Base-by-base conservation (phyloP, 2,797 vertebrate species). In the Melanotaenia trifasciata region DNA sequence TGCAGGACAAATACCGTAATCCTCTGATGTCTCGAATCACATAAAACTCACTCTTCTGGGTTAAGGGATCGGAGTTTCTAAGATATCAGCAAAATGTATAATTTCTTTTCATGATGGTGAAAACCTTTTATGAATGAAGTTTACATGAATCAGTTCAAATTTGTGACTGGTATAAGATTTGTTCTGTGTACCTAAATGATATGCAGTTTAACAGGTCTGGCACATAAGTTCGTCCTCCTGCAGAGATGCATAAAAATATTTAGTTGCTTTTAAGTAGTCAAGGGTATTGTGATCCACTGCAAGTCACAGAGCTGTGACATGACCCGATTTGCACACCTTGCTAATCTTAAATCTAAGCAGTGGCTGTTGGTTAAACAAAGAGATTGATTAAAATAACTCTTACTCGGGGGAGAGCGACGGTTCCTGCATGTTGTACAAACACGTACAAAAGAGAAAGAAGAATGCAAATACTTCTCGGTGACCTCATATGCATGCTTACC, bases 1-100 rank as follows among this genome's bases (percentile, higher is more conserved):
- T 81, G 69, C 70, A 80, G 61, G 50, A 80, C 67, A 86, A 88
- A 86, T 80, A 73, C 67, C 47, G 43, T 87, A 85, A 92, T 91
- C 78, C 83, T 74, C 75, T 76, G 58, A 64, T 9, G 36, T 83
- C 67, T 80, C 79, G 56, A 68, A 64, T 30, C 13, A 18, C 14
- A 56, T 56, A 30, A 26, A 56, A 20, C 36, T 69, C 58, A 67
- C 20, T 5, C 40, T 76, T 70, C 54, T 32, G 22, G 26, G 40
- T 57, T 14, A 20, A 24, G 12, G 24, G 0, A 26, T 64, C 64
- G 60, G 14, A 60, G 22, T 33, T 67, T n/a, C 1, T 10, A 2
- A 11, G 20, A 7, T 50, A 2, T 50, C 24, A 4, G 24, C 5
- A 63, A 32, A 45, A 18, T 28, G 3, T 9, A 12, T 28, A 16